Evolutionary conservation across 1,140 invertebrate species (phyloP), one percentile per base, ranked within the genome.

Genomic region (Leptoteleia sp.): DNA sequence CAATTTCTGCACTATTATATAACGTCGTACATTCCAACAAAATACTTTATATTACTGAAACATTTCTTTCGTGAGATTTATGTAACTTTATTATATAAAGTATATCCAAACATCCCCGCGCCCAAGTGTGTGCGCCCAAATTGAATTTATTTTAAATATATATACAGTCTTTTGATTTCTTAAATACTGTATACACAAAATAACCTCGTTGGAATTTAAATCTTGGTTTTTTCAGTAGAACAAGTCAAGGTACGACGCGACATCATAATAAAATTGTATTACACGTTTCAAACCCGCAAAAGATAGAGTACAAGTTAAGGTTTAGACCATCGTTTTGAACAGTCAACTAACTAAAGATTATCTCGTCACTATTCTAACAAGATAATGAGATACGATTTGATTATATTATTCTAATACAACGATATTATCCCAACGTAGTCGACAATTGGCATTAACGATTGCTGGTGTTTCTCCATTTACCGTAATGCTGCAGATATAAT

Each of bases 331-430:
- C 55, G 42, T 29, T 61, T 61, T 25, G n/a, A 61, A 37, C 38
- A 35, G 31, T 47, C 35, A 8, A 12, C 42, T 43, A 65, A 52
- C 22, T 33, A n/a, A 16, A 42, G 38, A 52, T 65, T 52, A 65
- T 65, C 47, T 64, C 47, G 25, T 65, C 47, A 47, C 3, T 12
- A 33, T 38, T 52, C 4, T 40, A 64, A 50, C 61, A 31, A 52
- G n/a, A 42, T 33, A 65, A 42, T 43, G 27, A 13, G 61, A 43
- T 52, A 22, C 16, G 0, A 47, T 52, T 52, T 43, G 61, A 52
- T 65, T n/a, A n/a, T 65, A 65, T 52, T 52, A 52, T 65, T 65
- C 62, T 47, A 55, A 19, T 25, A 17, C 8, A 54, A 52, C 61
- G 33, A 43, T 19, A 55, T 27, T 29, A 48, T 17, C 15, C 35